Evolutionary conservation across 2,113 vertebrate species (phyloP).

Genomic region (Solea senegalensis): DNA sequence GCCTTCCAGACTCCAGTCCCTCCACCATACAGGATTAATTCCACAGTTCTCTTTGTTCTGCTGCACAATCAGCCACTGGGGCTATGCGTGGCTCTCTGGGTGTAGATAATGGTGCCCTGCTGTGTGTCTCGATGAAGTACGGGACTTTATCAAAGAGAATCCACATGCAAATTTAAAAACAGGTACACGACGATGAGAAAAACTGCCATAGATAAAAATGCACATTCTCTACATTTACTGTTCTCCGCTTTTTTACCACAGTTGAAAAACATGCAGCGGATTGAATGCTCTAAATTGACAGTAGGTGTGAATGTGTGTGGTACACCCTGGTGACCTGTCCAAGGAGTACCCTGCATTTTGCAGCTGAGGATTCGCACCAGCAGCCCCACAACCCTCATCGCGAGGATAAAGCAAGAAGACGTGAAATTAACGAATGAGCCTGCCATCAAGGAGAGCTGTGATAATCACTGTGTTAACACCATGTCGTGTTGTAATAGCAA

Average conservation of each 20-base stretch:
- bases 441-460: conserved; percentile 40
- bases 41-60: conserved; percentile 67
- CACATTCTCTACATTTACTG: conserved; percentile 25
- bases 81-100: conserved; percentile 48
- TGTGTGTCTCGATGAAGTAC: conserved; percentile 67
- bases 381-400: too few species aligned
- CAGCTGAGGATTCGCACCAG: too few species aligned
- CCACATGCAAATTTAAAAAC: conserved; percentile 33
- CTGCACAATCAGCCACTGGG: conserved; percentile 69
- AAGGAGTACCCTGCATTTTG: too few species aligned
- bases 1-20: conserved; percentile 47
- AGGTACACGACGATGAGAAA: conserved; percentile 14
- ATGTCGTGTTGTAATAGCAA: conserved; percentile 44
- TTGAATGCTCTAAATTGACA: too few species aligned
- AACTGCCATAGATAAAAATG: neutral
- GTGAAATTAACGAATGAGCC: conserved; percentile 51
- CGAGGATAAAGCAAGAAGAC: too few species aligned
- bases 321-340: too few species aligned
- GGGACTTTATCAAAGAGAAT: conserved; percentile 62
- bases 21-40: conserved; percentile 65
- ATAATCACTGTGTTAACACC: conserved; percentile 20
- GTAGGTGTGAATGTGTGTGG: too few species aligned
- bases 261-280: too few species aligned
- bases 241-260: neutral
- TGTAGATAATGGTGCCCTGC: conserved; percentile 67